Conservation (phyloP, 37 sponge, comb jelly and placozoan genomes). For the Mnemiopsis leidyi region DNA sequence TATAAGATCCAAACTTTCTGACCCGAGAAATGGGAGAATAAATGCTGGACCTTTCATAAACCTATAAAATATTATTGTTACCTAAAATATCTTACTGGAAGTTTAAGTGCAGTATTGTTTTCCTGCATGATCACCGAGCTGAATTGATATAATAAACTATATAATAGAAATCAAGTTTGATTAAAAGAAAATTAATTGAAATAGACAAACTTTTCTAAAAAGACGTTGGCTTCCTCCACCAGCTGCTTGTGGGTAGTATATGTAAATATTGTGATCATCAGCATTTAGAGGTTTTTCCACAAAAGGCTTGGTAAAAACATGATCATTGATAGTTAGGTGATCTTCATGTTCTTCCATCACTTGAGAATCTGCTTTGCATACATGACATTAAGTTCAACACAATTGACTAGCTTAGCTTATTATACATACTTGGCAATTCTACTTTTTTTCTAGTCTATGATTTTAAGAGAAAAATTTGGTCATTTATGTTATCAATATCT, state of each 20-base stretch:
- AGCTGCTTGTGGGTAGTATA: constrained; percentile 90
- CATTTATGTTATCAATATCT: too few relatives aligned
- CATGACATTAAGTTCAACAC: too few relatives aligned
- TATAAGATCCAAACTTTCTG: constrained; percentile 79
- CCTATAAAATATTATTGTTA: constrained; percentile 65
- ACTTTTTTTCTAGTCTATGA: too few relatives aligned
- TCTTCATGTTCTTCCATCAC: constrained; percentile 77
- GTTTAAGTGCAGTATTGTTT: too few relatives aligned
- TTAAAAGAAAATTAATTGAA: too few relatives aligned
- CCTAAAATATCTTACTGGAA: too few relatives aligned
- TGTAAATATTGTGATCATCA: constrained; percentile 90
- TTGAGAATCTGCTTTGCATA: constrained; percentile 51
- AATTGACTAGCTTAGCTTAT: too few relatives aligned
- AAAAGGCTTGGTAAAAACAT: constrained; percentile 88
- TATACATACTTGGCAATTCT: too few relatives aligned
- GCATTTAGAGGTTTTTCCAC: constrained; percentile 94
- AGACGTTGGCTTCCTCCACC: constrained; percentile 91
- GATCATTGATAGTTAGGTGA: constrained; percentile 74
- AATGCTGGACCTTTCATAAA: constrained; percentile 76
- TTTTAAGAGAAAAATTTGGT: too few relatives aligned
- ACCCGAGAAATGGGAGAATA: constrained; percentile 75
- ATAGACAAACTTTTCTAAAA: constrained; percentile 89
- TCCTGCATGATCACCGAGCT: too few relatives aligned
- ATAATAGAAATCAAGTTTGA: too few relatives aligned
- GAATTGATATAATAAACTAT: too few relatives aligned